A percentile compares a stretch with the other conserved stretches of the same genome.
Evolutionary conservation across 1,140 invertebrate genomes (phyloP).

Genomic region (Bemisia tabaci): DNA sequence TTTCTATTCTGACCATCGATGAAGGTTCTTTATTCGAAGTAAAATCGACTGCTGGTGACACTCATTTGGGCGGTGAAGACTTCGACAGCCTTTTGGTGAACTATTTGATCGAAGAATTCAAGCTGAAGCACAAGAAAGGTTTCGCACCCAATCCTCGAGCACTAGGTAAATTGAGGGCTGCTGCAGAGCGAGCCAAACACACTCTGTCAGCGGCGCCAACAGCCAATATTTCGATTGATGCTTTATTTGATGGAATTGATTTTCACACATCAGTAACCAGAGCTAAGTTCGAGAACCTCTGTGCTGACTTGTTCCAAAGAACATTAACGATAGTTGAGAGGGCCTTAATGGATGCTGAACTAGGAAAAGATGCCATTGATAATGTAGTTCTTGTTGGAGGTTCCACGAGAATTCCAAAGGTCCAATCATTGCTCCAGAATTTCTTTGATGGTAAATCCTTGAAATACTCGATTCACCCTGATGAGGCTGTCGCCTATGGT

Average conservation of each 20-base stretch:
- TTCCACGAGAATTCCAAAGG: constrained; percentile 45
- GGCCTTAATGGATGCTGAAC: constrained; percentile 92
- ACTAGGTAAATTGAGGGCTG: constrained; percentile 89
- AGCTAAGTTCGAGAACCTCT: constrained; percentile 99
- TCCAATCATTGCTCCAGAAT: constrained; percentile 36
- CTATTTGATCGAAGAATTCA: constrained; percentile 96
- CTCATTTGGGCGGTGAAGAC: too few relatives aligned
- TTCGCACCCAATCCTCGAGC: constrained; percentile 89
- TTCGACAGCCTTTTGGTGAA: constrained; percentile 98
- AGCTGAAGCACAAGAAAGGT: constrained; percentile 98
- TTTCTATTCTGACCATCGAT: too few relatives aligned
- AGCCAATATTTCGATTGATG: constrained; percentile 94
- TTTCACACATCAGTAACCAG: constrained; percentile 97
- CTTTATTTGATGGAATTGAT: constrained; percentile 96
- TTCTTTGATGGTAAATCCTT: constrained; percentile 51
- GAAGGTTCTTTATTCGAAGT: constrained; percentile 81
- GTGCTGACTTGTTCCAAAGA: too few relatives aligned
- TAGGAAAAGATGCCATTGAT: constrained; percentile 84
- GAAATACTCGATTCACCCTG: constrained; percentile 40
- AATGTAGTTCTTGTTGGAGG: constrained; percentile 62
- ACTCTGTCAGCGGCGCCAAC: constrained; percentile 90
- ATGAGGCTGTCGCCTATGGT: constrained; percentile 31
- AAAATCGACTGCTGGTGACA: constrained; percentile 96
- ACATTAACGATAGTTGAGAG: constrained; percentile 93
- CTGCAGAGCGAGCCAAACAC: constrained; percentile 96